phyloP scores from a whole-genome alignment of 2,888 invertebrate genomes.

The Augiades crinisus region DNA sequence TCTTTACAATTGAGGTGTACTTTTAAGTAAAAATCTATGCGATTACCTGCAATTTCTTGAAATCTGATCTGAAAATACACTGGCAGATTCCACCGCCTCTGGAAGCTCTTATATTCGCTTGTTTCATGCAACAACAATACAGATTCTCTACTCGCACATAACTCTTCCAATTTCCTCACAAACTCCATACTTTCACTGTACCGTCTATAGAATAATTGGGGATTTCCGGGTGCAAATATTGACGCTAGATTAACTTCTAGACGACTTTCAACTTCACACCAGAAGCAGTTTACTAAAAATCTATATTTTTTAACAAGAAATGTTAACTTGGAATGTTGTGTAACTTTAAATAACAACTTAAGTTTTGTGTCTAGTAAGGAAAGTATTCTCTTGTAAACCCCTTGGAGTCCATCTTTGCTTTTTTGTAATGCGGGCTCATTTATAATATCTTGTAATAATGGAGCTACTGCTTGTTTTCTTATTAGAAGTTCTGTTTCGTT shows the following conservation, averaged over 20 bases:
- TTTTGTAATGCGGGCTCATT: slow-evolving; percentile 84
- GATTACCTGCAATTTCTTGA: slow-evolving; percentile 94
- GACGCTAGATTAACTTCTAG: slow-evolving; percentile 90
- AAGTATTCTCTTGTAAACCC: slow-evolving; percentile 87
- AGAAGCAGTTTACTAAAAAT: slow-evolving; percentile 90
- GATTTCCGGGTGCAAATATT: slow-evolving; percentile 96
- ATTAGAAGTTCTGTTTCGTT: slow-evolving; percentile 87
- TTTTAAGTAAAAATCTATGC: no score
- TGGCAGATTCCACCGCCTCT: slow-evolving; percentile 95
- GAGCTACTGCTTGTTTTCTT: slow-evolving; percentile 84
- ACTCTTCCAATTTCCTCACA: slow-evolving; percentile 85
- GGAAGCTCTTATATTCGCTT: slow-evolving; percentile 88
- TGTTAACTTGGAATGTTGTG: slow-evolving; percentile 72
- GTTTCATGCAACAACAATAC: slow-evolving; percentile 83
- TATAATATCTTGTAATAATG: slow-evolving; percentile 86
- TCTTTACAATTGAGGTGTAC: no score
- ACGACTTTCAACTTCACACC: slow-evolving; percentile 92
- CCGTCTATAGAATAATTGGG: slow-evolving; percentile 91
- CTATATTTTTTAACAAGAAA: slow-evolving; percentile 67
- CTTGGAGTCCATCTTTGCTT: slow-evolving; percentile 83
- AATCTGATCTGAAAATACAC: slow-evolving; percentile 98
- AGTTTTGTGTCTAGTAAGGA: slow-evolving; percentile 87
- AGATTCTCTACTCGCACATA: slow-evolving; percentile 82
- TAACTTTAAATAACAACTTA: slow-evolving; percentile 76
- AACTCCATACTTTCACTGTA: slow-evolving; percentile 91